Evolutionary conservation across 92 coral and sea anemone genomes (phyloP), one percentile per base, ranked within the genome.

Genomic region (Heliopora coerulea): DNA sequence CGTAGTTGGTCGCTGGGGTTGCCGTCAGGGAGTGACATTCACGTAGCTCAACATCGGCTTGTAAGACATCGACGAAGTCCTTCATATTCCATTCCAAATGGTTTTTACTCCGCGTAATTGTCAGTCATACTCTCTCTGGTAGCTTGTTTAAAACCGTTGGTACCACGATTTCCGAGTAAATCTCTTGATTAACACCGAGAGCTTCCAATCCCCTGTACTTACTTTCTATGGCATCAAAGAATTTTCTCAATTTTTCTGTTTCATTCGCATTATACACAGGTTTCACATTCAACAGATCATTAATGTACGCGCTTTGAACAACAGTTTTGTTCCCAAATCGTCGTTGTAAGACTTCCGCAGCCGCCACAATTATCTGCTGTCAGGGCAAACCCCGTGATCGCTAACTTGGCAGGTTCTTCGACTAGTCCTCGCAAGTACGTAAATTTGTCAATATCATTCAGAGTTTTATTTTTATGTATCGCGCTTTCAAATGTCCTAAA

Each of bases 361-460:
- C 72, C 7, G 72, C 72, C 24, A 26, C 26, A 74, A 42, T 77
- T 77, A n/a, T n/a, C n/a, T n/a, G n/a, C n/a, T n/a, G n/a, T n/a
- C n/a, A n/a, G n/a, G n/a, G n/a, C n/a, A n/a, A n/a, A n/a, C n/a
- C n/a, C n/a, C n/a, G n/a, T n/a, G n/a, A n/a, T n/a, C n/a, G n/a
- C n/a, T n/a, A n/a, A n/a, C n/a, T n/a, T n/a, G n/a, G n/a, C n/a
- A n/a, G n/a, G n/a, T n/a, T n/a, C n/a, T n/a, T n/a, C n/a, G 26
- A 64, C n/a, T 37, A 64, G 24, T n/a, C 72, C 50, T 64, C 72
- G 72, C 52, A 64, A 29, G 35, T n/a, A n/a, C n/a, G n/a, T n/a
- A n/a, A n/a, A n/a, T n/a, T n/a, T n/a, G n/a, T n/a, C n/a, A n/a
- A n/a, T n/a, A n/a, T n/a, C n/a, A n/a, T n/a, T n/a, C n/a, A n/a